phyloP scores from a whole-genome alignment of 2,797 vertebrate genomes.

The Pristis pectinata region DNA sequence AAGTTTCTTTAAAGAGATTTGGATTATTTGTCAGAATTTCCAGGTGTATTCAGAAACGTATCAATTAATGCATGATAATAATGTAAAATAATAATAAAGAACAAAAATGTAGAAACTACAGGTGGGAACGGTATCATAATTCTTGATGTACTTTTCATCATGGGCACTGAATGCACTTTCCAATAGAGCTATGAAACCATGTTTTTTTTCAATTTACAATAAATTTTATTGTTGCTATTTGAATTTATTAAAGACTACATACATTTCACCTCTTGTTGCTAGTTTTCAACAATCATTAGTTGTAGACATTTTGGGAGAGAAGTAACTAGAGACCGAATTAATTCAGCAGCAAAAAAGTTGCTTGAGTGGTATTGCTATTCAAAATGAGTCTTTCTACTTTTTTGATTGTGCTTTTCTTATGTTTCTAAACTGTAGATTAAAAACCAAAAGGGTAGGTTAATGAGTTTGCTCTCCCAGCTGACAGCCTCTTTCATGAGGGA shows the following conservation, averaged over 20 bases:
- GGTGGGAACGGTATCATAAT: constrained; percentile 44
- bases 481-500: not conserved
- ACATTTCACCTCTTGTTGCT: not conserved
- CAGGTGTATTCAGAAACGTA: not conserved
- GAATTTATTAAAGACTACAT: not conserved
- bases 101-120: constrained; percentile 40
- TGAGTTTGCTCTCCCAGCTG: not conserved
- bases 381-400: not conserved
- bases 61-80: not conserved
- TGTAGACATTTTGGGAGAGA: not conserved
- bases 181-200: not conserved
- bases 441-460: not conserved
- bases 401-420: not conserved
- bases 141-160: constrained; percentile 42
- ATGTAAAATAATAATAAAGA: constrained; percentile 45
- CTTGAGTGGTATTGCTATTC: not conserved
- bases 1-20: not conserved
- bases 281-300: not conserved
- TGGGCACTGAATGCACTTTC: not conserved
- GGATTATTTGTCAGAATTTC: not conserved
- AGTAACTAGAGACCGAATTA: not conserved
- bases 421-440: not conserved
- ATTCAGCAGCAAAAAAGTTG: not conserved
- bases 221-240: not conserved
- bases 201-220: not conserved